Base-by-base conservation (phyloP, 2,888 invertebrate species). In the Habroteleia sp. region DNA sequence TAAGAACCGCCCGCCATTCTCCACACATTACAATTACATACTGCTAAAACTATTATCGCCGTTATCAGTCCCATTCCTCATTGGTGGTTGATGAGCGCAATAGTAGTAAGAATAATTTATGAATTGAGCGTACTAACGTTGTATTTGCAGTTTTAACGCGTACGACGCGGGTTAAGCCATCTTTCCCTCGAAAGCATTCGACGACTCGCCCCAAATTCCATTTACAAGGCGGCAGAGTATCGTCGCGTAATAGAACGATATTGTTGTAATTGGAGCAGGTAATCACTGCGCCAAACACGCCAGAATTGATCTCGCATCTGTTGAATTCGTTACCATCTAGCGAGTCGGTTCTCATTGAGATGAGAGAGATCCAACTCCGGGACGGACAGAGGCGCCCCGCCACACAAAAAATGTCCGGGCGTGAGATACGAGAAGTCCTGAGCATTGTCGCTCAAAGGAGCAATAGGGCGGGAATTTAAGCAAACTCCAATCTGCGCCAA, bases 141-240 rank as follows among this genome's bases (percentile, higher is more conserved):
- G 27, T 37, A 0, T 62, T 62, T 1, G 48, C 62, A 0, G 63
- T 50, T 42, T 50, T 50, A 0, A 63, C 10, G 3, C 13, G 29
- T n/a, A 62, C 62, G 2, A 62, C 62, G 0, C 62, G 8, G 1
- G 41, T 23, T 2, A 33, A n/a, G 0, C 17, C 7, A 8, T 63
- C 41, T 8, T 16, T 63, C 1, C 63, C 63, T 0, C 20, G 31
- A 31, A 41, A 50, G 16, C 63, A 63, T 31, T 41, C 10, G 23
- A 42, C 23, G 0, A 63, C 11, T 1, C 63, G 50, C 7, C 42
- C 41, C 14, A 63, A 11, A 11, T 63, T 50, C 63, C 50, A 63
- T 4, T 63, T 63, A 7, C 23, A 31, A 7, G 50, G 41, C 4
- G 63, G 50, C 42, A 63, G 33, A 11, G 3, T 8, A 20, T 63